Evolutionary conservation across 2,113 vertebrate genomes (phyloP).

Genomic region (Campylorhamphus procurvoides): DNA sequence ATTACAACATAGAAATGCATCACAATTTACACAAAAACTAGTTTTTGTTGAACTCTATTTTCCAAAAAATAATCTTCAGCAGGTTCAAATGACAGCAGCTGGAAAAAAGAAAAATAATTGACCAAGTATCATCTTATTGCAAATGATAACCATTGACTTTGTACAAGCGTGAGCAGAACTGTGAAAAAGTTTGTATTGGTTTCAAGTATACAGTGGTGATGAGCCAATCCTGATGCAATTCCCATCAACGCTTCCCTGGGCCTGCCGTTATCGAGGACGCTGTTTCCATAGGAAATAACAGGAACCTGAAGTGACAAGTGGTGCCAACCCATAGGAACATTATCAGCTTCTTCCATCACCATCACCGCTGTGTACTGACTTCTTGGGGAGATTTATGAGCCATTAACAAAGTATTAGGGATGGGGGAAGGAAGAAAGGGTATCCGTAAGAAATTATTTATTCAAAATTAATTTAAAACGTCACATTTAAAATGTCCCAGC

Average conservation of each 20-base stretch:
- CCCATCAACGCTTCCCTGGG: conserved; percentile 25
- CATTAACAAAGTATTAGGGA: neutral
- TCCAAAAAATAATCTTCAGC: conserved; percentile 75
- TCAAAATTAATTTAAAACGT: conserved; percentile 45
- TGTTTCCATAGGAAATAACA: conserved; percentile 83
- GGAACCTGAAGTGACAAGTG: conserved; percentile 61
- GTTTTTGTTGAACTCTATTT: conserved; percentile 63
- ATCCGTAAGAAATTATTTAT: neutral
- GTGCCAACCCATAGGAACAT: conserved; percentile 21
- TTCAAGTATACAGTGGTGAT: conserved; percentile 52
- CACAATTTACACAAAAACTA: conserved; percentile 72
- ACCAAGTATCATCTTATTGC: conserved; percentile 49
- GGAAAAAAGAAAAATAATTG: conserved; percentile 66
- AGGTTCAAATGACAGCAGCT: conserved; percentile 69
- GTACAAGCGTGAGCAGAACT: conserved; percentile 49
- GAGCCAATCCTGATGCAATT: conserved; percentile 1
- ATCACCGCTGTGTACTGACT: conserved; percentile 34
- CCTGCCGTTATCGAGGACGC: neutral
- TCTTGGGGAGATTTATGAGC: neutral
- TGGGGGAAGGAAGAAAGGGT: neutral
- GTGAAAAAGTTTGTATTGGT: conserved; percentile 67
- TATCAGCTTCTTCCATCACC: neutral
- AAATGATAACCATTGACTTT: conserved; percentile 56
- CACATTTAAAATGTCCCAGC: conserved; percentile 60
- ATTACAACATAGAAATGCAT: conserved; percentile 78